Base-by-base conservation (phyloP, 2,888 invertebrate genomes). In the Lucinisca nassula region DNA sequence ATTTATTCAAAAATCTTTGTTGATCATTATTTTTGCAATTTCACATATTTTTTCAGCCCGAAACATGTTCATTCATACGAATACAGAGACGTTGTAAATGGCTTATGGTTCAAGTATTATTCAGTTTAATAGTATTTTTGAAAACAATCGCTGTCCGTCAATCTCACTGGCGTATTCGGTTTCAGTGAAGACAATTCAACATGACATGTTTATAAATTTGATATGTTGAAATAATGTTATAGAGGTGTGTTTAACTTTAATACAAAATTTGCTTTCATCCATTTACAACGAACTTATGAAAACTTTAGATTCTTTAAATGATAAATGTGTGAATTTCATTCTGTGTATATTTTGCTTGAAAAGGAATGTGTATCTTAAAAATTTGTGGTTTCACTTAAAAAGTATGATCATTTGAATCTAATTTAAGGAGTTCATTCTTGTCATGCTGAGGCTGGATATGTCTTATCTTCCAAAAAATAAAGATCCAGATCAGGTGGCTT, bases 61-160 rank as follows among this genome's bases (percentile, higher is more conserved):
- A 67, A 67, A 67, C 67, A 67, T 35, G 67, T 67, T 67, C 67
- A 35, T 67, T 67, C 67, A 32, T 35, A 30, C 58, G 58, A 58
- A 27, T 27, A 58, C 58, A 6, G 27, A 27, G 58, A 58, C n/a
- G 27, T 58, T 58, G 58, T 58, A 24, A 58, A 58, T 58, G 58
- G 27, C 27, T 58, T 24, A 58, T 27, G 67, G 21, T 67, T 32
- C 21, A 67, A 67, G 67, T 61, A 61, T 27, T 61, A 30, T 61
- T 4, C 8, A 30, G 35, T 32, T 67, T 67, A 35, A 67, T 67
- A 35, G 35, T 35, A 67, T 32, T 67, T 67, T 67, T 21, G 67
- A 67, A 67, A 67, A 67, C 67, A 67, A 67, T 67, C n/a, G 24
- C 17, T 35, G 35, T 32, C 8, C 17, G 21, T 6, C 67, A 35